Conservation (phyloP, 2,888 invertebrate species). For the Limnephilus auricula region DNA sequence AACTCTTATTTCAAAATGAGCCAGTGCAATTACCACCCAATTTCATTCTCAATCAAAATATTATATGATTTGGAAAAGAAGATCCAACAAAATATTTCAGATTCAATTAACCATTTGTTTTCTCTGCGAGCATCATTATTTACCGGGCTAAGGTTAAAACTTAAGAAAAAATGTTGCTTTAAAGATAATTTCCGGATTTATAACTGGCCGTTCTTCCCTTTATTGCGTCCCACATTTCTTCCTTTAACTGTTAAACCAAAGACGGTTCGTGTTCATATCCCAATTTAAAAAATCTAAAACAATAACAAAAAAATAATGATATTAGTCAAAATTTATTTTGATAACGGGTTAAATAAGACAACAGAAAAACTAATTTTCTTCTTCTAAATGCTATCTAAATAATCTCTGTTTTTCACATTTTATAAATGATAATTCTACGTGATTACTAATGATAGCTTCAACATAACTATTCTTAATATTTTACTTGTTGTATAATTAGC, state of each 20-base stretch:
- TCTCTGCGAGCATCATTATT: not conserved
- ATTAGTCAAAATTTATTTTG: not conserved
- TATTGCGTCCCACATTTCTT: slow-evolving; percentile 60
- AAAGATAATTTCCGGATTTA: slow-evolving; percentile 50
- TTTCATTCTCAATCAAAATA: not conserved
- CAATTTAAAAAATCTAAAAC: not conserved
- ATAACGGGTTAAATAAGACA: not conserved
- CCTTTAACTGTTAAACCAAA: not conserved
- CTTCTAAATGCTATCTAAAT: not conserved
- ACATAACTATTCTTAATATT: not conserved
- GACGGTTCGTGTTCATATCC: not conserved
- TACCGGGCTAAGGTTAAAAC: slow-evolving; percentile 26
- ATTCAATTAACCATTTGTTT: slow-evolving; percentile 21
- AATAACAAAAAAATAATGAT: not conserved
- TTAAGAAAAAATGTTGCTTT: slow-evolving; percentile 43
- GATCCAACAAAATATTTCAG: not conserved
- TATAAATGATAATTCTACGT: not conserved
- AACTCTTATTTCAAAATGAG: too few relatives aligned
- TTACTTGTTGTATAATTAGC: not conserved
- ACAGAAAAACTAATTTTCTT: not conserved
- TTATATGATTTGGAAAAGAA: too few relatives aligned
- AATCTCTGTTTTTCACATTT: not conserved
- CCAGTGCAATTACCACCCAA: not conserved
- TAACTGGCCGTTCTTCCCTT: slow-evolving; percentile 50
- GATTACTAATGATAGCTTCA: not conserved